These are phyloP conservation scores for Lordiphosa clarofinis DNA, from an alignment of 1,140 invertebrate species.

Conservation along the genomic window DNA sequence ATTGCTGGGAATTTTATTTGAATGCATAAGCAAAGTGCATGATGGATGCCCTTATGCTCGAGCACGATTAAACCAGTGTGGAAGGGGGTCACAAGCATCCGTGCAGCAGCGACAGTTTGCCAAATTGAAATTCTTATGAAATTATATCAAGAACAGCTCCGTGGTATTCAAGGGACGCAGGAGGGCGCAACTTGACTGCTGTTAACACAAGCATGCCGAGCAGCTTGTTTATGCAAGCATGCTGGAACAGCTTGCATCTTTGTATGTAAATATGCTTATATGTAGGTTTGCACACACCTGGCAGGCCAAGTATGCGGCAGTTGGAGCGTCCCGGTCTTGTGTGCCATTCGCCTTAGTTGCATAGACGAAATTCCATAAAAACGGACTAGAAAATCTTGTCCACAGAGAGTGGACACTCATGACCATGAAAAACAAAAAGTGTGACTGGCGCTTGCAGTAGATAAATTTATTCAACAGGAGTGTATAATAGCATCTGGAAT, in stretches of 20 bases:
- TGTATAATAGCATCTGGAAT: background rate
- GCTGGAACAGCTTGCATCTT: background rate
- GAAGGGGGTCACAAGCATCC: too few relatives aligned
- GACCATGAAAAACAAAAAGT: too few relatives aligned
- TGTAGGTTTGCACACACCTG: background rate
- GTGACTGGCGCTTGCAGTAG: too few relatives aligned
- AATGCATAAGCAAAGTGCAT: too few relatives aligned
- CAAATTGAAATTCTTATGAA: constrained; percentile 42
- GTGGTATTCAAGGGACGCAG: constrained; percentile 29
- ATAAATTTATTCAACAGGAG: too few relatives aligned
- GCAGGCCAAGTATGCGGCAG: background rate
- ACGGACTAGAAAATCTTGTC: background rate
- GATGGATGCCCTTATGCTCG: too few relatives aligned
- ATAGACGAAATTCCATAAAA: constrained; percentile 9
- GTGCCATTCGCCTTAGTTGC: constrained; percentile 10
- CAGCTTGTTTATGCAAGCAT: constrained; percentile 12
- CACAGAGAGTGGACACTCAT: background rate
- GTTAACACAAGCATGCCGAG: constrained; percentile 5
- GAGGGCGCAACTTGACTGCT: constrained; percentile 3
- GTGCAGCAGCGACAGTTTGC: constrained; percentile 3
- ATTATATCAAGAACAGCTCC: constrained; percentile 44
- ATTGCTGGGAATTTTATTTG: too few relatives aligned
- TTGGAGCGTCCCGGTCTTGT: background rate
- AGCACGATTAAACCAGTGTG: background rate
- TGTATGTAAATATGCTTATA: background rate